These are phyloP conservation scores for Miltochrista miniata DNA, from an alignment of 2,888 invertebrate genomes.

Conservation along the genomic window DNA sequence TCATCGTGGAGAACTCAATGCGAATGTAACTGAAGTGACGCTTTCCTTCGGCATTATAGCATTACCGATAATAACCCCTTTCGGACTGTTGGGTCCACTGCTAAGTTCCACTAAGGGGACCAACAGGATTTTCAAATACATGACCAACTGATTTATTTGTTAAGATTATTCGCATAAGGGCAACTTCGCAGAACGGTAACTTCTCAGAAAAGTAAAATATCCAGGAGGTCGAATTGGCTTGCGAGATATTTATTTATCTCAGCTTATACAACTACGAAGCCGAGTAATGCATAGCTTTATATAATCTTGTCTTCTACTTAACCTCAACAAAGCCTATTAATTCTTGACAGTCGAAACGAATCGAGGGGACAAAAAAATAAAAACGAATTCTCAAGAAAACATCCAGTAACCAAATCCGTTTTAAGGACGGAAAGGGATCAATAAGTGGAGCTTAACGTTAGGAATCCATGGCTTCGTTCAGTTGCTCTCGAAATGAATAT, in stretches of 20 bases:
- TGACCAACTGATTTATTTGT: conserved; percentile 12
- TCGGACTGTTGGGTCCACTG: conserved; percentile 9
- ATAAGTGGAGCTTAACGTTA: conserved; percentile 59
- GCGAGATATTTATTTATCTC: too few species aligned
- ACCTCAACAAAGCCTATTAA: conserved; percentile 10
- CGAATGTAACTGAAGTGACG: conserved; percentile 21
- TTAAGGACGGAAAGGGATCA: conserved; percentile 52
- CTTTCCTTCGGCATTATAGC: conserved; percentile 20
- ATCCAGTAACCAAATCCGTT: conserved; percentile 29
- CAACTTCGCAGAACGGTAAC: too few species aligned
- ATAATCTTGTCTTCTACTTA: too few species aligned
- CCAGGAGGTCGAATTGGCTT: neutral
- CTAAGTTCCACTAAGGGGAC: too few species aligned
- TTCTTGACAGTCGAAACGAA: conserved; percentile 13
- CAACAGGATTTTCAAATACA: too few species aligned
- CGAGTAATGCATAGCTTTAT: too few species aligned
- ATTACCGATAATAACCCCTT: conserved; percentile 22
- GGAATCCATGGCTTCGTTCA: conserved; percentile 48
- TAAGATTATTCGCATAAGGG: too few species aligned
- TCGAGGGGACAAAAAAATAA: conserved; percentile 16
- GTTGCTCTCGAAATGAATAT: conserved; percentile 54
- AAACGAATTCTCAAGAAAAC: conserved; percentile 27
- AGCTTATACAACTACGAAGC: too few species aligned
- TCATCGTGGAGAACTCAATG: conserved; percentile 32
- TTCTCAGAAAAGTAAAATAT: too few species aligned